A percentile compares a stretch with the other conserved stretches of the same genome.
Conservation (phyloP, 2,888 invertebrate species). For the Reticulitermes lucifugus region DNA sequence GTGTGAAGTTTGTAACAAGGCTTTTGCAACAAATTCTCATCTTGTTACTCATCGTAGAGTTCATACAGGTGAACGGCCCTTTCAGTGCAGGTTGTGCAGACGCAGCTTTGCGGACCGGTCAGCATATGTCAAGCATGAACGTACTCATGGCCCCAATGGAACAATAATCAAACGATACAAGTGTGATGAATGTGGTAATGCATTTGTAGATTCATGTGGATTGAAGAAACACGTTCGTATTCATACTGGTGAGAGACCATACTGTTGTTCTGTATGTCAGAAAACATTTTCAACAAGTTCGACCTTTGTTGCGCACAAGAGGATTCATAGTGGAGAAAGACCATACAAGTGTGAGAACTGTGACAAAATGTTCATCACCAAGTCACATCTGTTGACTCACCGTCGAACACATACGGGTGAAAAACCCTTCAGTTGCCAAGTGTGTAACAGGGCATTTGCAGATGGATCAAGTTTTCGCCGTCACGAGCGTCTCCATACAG, state of each 20-base stretch:
- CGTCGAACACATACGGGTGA: slow-evolving; percentile 54
- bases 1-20: slow-evolving; percentile 54
- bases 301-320: slow-evolving; percentile 54
- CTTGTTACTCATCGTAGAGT: slow-evolving; percentile 53
- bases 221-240: slow-evolving; percentile 54
- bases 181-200: slow-evolving; percentile 53
- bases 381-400: slow-evolving; percentile 54
- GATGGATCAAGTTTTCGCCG: slow-evolving; percentile 54
- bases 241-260: slow-evolving; percentile 54
- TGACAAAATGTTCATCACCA: slow-evolving; percentile 54
- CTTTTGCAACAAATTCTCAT: slow-evolving; percentile 54
- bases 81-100: slow-evolving; percentile 52
- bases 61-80: slow-evolving; percentile 54
- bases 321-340: slow-evolving; percentile 55
- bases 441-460: slow-evolving; percentile 53
- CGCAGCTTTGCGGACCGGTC: slow-evolving; percentile 54
- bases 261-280: slow-evolving; percentile 54
- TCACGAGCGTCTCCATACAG: slow-evolving; percentile 54
- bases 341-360: slow-evolving; percentile 54
- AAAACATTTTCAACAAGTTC: slow-evolving; percentile 55
- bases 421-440: slow-evolving; percentile 53
- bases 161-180: slow-evolving; percentile 52
- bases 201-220: slow-evolving; percentile 54
- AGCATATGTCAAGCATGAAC: slow-evolving; percentile 55
- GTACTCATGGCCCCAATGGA: slow-evolving; percentile 54